phyloP scores from a whole-genome alignment of 1,140 invertebrate species.

The Stegodyphus dumicola region DNA sequence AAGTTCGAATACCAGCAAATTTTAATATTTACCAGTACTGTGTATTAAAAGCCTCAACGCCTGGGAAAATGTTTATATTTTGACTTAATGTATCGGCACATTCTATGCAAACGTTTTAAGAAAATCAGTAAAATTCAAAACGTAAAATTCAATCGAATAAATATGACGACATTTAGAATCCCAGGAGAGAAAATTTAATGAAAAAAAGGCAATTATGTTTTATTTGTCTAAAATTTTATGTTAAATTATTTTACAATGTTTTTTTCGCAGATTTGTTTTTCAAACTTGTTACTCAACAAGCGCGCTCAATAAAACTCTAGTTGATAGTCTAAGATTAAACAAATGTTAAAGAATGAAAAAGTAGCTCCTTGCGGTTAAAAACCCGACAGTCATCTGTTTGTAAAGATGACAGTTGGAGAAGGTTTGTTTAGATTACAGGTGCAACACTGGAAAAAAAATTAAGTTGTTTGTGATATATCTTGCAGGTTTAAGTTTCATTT shows the following conservation, averaged over 20 bases:
- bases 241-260: background rate
- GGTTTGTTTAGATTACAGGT: conserved; percentile 29
- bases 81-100: too few species aligned
- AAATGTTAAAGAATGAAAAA: background rate
- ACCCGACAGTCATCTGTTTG: conserved; percentile 21
- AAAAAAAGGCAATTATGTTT: background rate
- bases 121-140: too few species aligned
- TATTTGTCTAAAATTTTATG: background rate
- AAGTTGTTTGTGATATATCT: background rate
- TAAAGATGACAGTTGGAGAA: conserved; percentile 37
- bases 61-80: too few species aligned
- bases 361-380: background rate
- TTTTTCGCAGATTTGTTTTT: background rate
- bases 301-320: too few species aligned
- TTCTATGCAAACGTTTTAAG: too few species aligned
- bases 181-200: too few species aligned
- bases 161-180: too few species aligned
- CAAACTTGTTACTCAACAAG: background rate
- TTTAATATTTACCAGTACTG: too few species aligned
- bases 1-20: too few species aligned
- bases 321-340: background rate
- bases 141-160: too few species aligned
- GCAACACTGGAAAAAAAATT: background rate
- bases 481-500: background rate
- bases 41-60: too few species aligned